Evolutionary conservation across 2,888 invertebrate species (phyloP), one percentile per base, ranked within the genome.

Genomic region (Cerastoderma edule): DNA sequence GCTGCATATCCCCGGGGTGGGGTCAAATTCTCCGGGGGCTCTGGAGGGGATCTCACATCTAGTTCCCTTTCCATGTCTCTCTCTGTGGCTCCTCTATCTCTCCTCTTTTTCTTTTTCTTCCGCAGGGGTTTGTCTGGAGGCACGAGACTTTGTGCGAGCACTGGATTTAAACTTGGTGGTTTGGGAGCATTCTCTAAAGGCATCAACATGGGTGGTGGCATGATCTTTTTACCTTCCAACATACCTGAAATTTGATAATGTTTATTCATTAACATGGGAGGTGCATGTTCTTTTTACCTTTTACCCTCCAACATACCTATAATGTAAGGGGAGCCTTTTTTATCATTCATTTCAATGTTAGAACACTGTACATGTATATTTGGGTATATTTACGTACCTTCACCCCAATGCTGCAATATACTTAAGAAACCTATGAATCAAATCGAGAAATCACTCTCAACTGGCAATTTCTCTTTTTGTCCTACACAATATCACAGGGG

Each of bases 101-200:
- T 84, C 60, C 85, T 85, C 76, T 87, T 87, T 75, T 85, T 86
- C 78, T 85, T 85, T 72, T 84, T 85, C 66, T 83, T 83, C 66
- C 56, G 6, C 32, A 66, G 50, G 28, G 68, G 81, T 22, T 75
- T 72, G 60, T 77, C 65, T 30, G 68, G 16, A 63, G 75, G 39
- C 32, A 39, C 33, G 13, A 60, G 33, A 24, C 60, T 33, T 33
- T 60, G 60, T 19, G 60, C 60, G 24, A 64, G 67, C 66, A 57
- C 53, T 54, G 71, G 75, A 63, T 83, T 81, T 8, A 83, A 44
- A 13, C 70, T 67, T n/a, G 88, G 87, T 5, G 83, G 88, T 73
- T 85, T 84, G 24, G 89, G 90, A n/a, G 89, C 89, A 79, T 90
- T 89, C 69, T 84, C 85, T 28, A 90, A 79, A n/a, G 90, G 90